phyloP scores from a whole-genome alignment of 2,113 vertebrate genomes.

The Brienomyrus longianalis region DNA sequence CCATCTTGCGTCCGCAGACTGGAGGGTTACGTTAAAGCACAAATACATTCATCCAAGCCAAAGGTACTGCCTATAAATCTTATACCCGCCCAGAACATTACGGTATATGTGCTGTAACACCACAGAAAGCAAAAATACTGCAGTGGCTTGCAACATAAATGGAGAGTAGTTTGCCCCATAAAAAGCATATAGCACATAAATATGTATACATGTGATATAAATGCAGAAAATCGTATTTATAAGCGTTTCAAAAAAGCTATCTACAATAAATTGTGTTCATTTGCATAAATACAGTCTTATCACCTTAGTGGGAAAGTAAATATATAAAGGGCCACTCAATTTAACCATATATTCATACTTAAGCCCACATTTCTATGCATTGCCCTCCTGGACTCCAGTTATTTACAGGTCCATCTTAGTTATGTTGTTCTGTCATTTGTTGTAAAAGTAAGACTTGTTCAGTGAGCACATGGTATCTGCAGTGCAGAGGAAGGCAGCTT shows the following conservation, averaged over 20 bases:
- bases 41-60: not conserved
- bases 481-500: constrained; percentile 16
- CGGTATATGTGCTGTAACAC: constrained; percentile 4
- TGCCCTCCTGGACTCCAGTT: constrained; percentile 24
- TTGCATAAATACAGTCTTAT: constrained; percentile 24
- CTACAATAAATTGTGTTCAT: constrained; percentile 15
- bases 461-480: not conserved
- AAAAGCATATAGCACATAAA: constrained; percentile 22
- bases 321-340: constrained; percentile 1
- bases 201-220: constrained; percentile 6
- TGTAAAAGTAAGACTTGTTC: constrained; percentile 24
- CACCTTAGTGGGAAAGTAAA: constrained; percentile 15
- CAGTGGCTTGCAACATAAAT: constrained; percentile 24
- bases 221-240: constrained; percentile 16
- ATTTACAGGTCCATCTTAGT: constrained; percentile 15
- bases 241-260: constrained; percentile 28
- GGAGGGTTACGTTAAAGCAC: not conserved
- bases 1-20: not conserved
- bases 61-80: not conserved
- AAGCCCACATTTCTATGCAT: constrained; percentile 25
- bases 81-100: not conserved
- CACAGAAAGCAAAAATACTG: constrained; percentile 13
- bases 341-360: not conserved
- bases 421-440: not conserved
- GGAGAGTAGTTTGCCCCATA: constrained; percentile 15